A percentile compares a stretch with the other conserved stretches of the same genome.
Evolutionary conservation across 2,113 vertebrate species (phyloP).

Genomic region (Oceanites oceanicus): DNA sequence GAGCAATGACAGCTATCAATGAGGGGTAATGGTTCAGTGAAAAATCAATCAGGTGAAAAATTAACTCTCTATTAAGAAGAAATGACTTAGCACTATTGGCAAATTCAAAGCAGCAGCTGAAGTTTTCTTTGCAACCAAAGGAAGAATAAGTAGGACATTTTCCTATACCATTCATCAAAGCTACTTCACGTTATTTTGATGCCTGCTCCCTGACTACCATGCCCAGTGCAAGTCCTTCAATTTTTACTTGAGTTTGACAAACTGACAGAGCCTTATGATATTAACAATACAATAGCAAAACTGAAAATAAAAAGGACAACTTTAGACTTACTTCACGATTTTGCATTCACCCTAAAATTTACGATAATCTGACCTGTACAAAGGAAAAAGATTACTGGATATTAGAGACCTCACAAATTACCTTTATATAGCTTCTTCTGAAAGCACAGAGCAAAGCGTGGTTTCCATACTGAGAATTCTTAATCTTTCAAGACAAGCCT

Average conservation of each 20-base stretch:
- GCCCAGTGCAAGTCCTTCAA: background rate
- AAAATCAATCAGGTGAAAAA: slow-evolving; percentile 56
- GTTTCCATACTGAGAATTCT: background rate
- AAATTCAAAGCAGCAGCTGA: background rate
- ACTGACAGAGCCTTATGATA: background rate
- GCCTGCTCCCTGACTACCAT: background rate
- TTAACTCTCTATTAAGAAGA: slow-evolving; percentile 23
- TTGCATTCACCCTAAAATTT: background rate
- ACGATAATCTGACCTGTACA: background rate
- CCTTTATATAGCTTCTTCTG: background rate
- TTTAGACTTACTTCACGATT: background rate
- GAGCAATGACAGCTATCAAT: background rate
- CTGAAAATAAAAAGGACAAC: background rate
- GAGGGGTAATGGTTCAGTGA: background rate
- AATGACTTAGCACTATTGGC: background rate
- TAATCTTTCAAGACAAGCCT: background rate
- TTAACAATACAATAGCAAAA: background rate
- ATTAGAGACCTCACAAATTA: background rate
- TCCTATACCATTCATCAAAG: background rate
- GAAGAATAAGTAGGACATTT: background rate
- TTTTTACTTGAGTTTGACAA: background rate
- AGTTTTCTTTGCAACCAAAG: background rate
- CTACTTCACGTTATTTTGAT: background rate
- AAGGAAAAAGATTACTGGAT: background rate
- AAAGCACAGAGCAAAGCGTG: background rate